Base-by-base conservation (phyloP, 2,888 invertebrate genomes). In the Synanthedon andrenaeformis region DNA sequence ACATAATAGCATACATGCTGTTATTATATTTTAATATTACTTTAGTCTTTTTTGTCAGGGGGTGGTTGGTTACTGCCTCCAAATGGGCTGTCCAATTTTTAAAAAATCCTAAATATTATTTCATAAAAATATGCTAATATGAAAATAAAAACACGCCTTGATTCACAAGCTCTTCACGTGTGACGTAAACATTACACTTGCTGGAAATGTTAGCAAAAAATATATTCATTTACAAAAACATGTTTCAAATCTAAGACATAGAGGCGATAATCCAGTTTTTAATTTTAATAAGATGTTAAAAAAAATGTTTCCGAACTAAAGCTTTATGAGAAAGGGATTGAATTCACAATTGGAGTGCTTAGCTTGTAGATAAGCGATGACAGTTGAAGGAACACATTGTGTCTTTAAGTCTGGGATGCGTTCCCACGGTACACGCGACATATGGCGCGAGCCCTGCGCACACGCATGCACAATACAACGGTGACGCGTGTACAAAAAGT, bases 361-460 rank as follows among this genome's bases (percentile, higher is more conserved):
- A 56, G 56, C 62, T 58, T 58, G 61, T 61, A 59, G 61, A 41
- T 51, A n/a, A 61, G 65, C 67, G 76, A 68, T 69, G 74, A 76
- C 76, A 79, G 79, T 79, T 76, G 74, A 82, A 68, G 72, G 59
- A 49, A 76, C 76, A 74, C 77, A 80, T 79, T 82, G 85, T 85
- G 82, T 80, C 81, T 76, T 74, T 72, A 68, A 23, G 69, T 68
- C 67, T 66, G 63, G 70, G 78, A 76, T 76, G 73, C 79, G 76
- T 86, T 87, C 86, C 84, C 86, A 87, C 86, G 86, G 72, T 80
- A 74, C 76, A 76, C 74, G 81, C 82, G 85, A 79, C 86, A 87
- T 83, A 84, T 87, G 86, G 83, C 85, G 78, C 83, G 82, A 75
- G 84, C 77, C 70, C 70, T 72, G 69, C 70, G 75, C 79, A 58